phyloP scores from a whole-genome alignment of 2,113 vertebrate species.

The Grammomys surdaster region DNA sequence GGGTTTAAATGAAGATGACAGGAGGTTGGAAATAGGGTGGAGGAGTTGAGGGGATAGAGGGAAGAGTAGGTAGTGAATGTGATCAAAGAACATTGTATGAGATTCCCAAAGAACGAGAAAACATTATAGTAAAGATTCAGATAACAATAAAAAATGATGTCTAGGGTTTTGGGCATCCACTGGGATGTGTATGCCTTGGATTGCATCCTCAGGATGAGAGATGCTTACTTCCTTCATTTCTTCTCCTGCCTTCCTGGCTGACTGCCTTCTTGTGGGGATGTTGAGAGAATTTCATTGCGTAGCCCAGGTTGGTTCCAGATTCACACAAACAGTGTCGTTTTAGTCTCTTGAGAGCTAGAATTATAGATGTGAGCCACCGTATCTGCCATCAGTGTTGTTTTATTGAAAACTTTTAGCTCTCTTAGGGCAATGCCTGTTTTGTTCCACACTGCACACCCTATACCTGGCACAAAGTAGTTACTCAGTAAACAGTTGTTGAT shows the following conservation, averaged over 20 bases:
- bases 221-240: not conserved
- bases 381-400: not conserved
- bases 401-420: not conserved
- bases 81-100: not conserved
- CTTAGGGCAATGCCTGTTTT: not conserved
- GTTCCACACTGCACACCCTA: not conserved
- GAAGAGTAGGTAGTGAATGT: not conserved
- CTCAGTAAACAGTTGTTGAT: not conserved
- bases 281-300: not conserved
- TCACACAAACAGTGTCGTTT: not conserved
- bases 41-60: not conserved
- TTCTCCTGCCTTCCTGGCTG: not conserved
- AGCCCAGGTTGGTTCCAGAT: not conserved
- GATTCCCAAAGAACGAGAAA: not conserved
- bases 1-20: not conserved
- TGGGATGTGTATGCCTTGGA: not conserved
- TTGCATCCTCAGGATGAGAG: not conserved
- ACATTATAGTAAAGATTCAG: not conserved
- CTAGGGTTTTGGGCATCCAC: not conserved
- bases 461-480: not conserved
- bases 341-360: not conserved
- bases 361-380: not conserved
- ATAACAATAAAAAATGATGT: not conserved
- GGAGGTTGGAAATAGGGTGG: not conserved
- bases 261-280: not conserved